Evolutionary conservation across 2,888 invertebrate genomes (phyloP), one percentile per base, ranked within the genome.

Genomic region (Dryobota labecula): DNA sequence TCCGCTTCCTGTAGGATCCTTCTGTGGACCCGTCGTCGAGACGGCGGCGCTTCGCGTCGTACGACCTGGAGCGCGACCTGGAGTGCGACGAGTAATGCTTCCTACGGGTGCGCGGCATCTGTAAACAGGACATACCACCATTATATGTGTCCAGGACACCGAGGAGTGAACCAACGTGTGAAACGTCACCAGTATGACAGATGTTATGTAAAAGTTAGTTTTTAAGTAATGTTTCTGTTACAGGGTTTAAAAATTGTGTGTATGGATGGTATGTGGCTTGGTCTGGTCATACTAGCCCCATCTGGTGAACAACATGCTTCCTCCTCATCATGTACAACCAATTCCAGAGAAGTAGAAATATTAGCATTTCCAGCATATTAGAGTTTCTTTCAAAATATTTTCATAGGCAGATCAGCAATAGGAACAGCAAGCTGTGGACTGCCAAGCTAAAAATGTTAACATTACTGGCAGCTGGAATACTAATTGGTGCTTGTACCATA

Each of bases 41-140:
- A 84, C 98, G 97, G 83, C 98, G 96, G 80, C 98, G 96, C 92
- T 98, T 98, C 79, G 97, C 96, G 87, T 97, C 97, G 85, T 96
- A 96, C 0, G 96, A 96, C 72, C 96, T 91, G 18, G 96, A 96
- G 54, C 96, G 94, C 1, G 97, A 97, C 73, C 96, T 92, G 63
- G 97, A 97, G 82, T 96, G 97, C 49, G 97, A 97, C 63, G 97
- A 97, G 90, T 98, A 97, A 92, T 98, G 98, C 95, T 98, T 97
- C 96, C 98, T 97, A 88, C 98, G 97, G 83, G 97, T 97, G 88
- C 98, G 97, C 90, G 98, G 98, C 98, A 98, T 98, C 98, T 98
- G 96, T n/a, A 88, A 90, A 70, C 67, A 82, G 80, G 67, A 77
- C 67, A 70, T 20, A 72, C 67, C 62, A 62, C 30, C 60, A 75